Conservation (phyloP, 2,797 vertebrate genomes). For the Emydoidea blandingii region DNA sequence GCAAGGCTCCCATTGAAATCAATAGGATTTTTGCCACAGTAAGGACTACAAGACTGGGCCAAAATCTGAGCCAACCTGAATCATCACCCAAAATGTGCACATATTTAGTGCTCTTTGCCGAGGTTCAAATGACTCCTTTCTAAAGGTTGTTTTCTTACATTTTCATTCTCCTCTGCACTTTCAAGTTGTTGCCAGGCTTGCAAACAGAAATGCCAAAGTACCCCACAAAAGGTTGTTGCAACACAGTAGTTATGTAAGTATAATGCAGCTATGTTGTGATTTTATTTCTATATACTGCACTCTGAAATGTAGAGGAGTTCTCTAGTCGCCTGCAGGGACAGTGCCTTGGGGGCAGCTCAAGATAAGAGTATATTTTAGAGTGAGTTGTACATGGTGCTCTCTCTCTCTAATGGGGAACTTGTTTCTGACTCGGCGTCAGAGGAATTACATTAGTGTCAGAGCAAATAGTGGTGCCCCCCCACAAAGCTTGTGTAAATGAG, state of each 20-base stretch:
- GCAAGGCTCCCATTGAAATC: not conserved
- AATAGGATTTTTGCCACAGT: not conserved
- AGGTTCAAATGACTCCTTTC: not conserved
- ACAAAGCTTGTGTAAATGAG: conserved; percentile 8
- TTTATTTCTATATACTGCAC: not conserved
- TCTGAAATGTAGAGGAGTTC: not conserved
- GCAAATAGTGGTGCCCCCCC: not conserved
- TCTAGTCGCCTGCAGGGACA: not conserved
- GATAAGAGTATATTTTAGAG: not conserved
- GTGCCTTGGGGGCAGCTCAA: conserved; percentile 10
- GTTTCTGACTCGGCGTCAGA: not conserved
- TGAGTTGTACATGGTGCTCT: conserved; percentile 36
- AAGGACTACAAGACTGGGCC: not conserved
- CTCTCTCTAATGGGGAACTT: conserved; percentile 58
- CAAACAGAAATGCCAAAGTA: rapidly evolving
- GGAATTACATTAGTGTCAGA: not conserved
- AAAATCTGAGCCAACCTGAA: not conserved
- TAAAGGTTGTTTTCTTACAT: not conserved
- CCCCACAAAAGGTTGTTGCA: rapidly evolving
- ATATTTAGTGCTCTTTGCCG: not conserved
- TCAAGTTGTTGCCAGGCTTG: not conserved
- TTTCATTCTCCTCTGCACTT: not conserved
- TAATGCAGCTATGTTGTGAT: rapidly evolving
- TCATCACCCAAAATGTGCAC: not conserved
- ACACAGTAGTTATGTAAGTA: not conserved